Evolutionary conservation across 2,888 invertebrate genomes (phyloP).

Genomic region (Tachina lurida): DNA sequence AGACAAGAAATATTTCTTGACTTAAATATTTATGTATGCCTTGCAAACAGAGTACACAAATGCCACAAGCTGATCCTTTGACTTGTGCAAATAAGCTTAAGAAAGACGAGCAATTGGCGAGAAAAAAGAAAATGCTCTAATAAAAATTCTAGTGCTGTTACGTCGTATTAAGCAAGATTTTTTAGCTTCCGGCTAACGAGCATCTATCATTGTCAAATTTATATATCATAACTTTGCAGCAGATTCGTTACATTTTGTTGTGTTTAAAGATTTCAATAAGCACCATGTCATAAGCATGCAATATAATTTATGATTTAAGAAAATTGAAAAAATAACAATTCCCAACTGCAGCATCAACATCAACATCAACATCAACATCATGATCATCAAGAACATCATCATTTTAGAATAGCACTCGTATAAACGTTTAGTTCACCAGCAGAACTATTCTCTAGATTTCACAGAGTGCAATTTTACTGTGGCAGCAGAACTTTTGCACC

Average conservation of each 20-base stretch:
- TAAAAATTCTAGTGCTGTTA: constrained; percentile 38
- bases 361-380: constrained; percentile 15
- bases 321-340: constrained; percentile 63
- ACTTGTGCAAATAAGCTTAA: not conserved
- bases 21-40: constrained; percentile 28
- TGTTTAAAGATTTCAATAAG: constrained; percentile 61
- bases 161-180: constrained; percentile 38
- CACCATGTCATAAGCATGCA: constrained; percentile 64
- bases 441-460: not conserved
- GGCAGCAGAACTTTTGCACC: constrained; percentile 25
- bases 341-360: constrained; percentile 27
- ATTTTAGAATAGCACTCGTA: not conserved
- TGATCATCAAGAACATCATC: constrained; percentile 12
- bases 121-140: constrained; percentile 24
- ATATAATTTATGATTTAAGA: constrained; percentile 68
- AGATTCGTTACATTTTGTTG: constrained; percentile 42
- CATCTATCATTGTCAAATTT: constrained; percentile 71
- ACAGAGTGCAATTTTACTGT: constrained; percentile 34
- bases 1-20: constrained; percentile 16
- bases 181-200: constrained; percentile 69
- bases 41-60: constrained; percentile 29
- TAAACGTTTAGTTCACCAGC: not conserved
- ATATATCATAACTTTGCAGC: constrained; percentile 67
- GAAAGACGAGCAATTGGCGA: constrained; percentile 9
- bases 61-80: constrained; percentile 49